These are phyloP conservation scores for Myotis findleyi DNA, from an alignment of 2,797 vertebrate genomes.

Conservation along the genomic window DNA sequence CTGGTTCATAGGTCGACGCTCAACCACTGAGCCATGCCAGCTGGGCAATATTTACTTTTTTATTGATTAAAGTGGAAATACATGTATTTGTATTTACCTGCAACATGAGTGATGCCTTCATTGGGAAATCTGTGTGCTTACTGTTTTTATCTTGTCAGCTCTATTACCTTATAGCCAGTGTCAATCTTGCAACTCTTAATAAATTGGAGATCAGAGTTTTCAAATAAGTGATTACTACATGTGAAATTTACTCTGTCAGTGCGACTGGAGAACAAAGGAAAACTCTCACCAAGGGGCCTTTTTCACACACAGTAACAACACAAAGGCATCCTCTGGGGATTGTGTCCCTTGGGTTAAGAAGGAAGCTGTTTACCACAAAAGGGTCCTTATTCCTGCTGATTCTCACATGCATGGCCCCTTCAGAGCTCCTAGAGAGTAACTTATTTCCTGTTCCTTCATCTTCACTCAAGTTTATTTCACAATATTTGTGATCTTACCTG, in stretches of 20 bases:
- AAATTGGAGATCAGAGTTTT: neutral
- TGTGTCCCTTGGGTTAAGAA: constrained; percentile 29
- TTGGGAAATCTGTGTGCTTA: neutral
- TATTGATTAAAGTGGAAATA: neutral
- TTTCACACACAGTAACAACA: neutral
- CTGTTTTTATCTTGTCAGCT: neutral
- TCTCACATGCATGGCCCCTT: neutral
- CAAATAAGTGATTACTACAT: neutral
- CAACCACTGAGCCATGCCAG: neutral
- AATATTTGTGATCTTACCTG: neutral
- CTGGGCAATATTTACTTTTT: neutral
- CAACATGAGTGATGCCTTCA: neutral
- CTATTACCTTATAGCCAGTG: neutral
- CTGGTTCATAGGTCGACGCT: neutral
- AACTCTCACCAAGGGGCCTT: neutral
- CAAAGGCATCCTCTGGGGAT: neutral
- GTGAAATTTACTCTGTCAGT: neutral
- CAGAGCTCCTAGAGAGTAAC: neutral
- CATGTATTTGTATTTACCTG: neutral
- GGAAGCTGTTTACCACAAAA: constrained; percentile 61
- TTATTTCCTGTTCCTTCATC: constrained; percentile 23
- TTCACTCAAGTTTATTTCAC: constrained; percentile 27
- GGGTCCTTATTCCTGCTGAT: neutral
- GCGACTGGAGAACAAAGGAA: constrained; percentile 8
- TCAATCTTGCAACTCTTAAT: neutral